Evolutionary conservation across 2,797 vertebrate species (phyloP).

Genomic region (Fratercula arctica): DNA sequence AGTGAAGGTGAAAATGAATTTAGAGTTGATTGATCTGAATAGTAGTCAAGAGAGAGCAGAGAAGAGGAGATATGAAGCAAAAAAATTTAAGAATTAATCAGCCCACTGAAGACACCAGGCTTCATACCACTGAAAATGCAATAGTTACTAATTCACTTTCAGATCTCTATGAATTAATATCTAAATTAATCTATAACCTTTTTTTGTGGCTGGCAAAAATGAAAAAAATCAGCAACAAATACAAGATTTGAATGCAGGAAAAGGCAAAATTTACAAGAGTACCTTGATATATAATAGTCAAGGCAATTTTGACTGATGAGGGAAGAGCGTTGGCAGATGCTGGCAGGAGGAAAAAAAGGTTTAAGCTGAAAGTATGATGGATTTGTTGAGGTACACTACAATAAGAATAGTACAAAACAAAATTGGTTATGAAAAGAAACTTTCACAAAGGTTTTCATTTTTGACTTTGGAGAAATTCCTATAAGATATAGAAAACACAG

Average conservation of each 20-base stretch:
- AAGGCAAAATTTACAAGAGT: not conserved
- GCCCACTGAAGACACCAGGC: not conserved
- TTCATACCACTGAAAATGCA: not conserved
- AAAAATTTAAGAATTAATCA: slow-evolving; percentile 39
- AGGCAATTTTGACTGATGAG: not conserved
- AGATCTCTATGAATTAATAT: not conserved
- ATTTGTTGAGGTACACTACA: not conserved
- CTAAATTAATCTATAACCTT: not conserved
- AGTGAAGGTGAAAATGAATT: not conserved
- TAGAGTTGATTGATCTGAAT: not conserved
- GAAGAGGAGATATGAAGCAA: not conserved
- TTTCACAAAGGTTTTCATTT: not conserved
- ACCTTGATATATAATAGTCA: not conserved
- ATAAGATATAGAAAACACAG: not conserved
- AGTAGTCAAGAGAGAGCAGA: not conserved
- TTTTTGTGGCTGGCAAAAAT: not conserved
- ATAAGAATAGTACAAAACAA: not conserved
- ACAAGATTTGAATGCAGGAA: not conserved
- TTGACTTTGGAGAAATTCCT: not conserved
- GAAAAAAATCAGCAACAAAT: not conserved
- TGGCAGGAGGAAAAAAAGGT: not conserved
- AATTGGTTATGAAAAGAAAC: not conserved
- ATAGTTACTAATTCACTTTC: not conserved
- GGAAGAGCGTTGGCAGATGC: not conserved
- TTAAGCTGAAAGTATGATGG: not conserved